Conservation (phyloP, 2,113 vertebrate species). For the Ammodramus savannarum region DNA sequence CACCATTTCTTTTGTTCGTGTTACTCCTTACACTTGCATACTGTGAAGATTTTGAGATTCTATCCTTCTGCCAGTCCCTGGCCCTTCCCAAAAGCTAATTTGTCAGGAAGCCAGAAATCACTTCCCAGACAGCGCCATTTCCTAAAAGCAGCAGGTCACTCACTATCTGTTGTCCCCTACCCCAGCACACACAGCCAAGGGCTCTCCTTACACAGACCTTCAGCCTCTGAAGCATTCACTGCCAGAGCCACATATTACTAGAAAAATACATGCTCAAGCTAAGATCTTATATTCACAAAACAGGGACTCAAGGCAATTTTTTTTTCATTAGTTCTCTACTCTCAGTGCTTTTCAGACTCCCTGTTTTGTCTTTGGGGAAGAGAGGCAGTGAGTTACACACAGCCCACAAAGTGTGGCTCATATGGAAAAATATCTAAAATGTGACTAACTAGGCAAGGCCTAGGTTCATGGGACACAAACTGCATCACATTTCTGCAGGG, state of each 20-base stretch:
- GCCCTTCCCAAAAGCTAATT: background rate
- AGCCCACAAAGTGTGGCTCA: background rate
- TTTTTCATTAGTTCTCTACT: background rate
- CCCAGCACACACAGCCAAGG: accelerated
- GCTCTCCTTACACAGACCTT: background rate
- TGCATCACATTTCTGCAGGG: background rate
- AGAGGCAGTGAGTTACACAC: background rate
- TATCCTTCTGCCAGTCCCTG: background rate
- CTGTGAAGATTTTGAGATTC: background rate
- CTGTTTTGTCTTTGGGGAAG: background rate
- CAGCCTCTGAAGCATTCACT: background rate
- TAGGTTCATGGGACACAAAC: background rate
- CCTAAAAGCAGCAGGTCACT: background rate
- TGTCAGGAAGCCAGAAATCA: background rate
- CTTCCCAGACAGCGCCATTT: background rate
- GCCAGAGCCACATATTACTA: background rate
- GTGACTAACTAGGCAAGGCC: accelerated
- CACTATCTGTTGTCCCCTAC: background rate
- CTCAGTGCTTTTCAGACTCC: background rate
- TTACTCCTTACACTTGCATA: background rate
- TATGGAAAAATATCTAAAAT: accelerated
- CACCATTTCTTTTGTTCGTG: background rate
- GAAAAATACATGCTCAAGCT: background rate
- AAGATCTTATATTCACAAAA: background rate
- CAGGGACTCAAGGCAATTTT: background rate